Percentiles rank a stretch among this genome's conserved stretches.
These are phyloP conservation scores for Apamea sordens DNA, from an alignment of 2,888 invertebrate species.

Conservation along the genomic window DNA sequence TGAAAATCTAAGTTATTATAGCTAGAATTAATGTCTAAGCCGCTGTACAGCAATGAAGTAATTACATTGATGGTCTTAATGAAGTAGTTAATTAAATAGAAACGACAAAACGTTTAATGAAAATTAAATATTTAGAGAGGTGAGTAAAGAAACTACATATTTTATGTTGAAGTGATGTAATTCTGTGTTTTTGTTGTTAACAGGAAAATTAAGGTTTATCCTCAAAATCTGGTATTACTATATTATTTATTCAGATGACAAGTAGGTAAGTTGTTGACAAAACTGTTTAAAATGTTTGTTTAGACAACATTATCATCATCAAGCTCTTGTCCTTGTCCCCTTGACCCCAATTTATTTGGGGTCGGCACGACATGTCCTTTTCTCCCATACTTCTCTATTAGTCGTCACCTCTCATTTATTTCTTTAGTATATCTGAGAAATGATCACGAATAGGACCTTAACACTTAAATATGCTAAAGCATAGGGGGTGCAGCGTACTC, in stretches of 20 bases:
- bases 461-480: background rate
- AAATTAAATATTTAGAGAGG: background rate
- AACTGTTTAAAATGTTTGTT: background rate
- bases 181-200: background rate
- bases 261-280: background rate
- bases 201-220: slow-evolving; percentile 34
- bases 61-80: slow-evolving; percentile 14
- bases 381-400: background rate
- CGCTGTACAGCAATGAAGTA: slow-evolving; percentile 5
- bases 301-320: background rate
- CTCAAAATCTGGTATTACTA: slow-evolving; percentile 11
- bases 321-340: no score
- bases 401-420: background rate
- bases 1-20: slow-evolving; percentile 21
- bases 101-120: background rate
- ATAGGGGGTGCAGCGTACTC: background rate
- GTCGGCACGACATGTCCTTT: background rate
- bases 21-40: background rate
- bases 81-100: background rate
- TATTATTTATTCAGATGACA: background rate
- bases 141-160: background rate
- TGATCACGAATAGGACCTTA: background rate
- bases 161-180: slow-evolving; percentile 3
- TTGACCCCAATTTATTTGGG: background rate
- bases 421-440: background rate